These are phyloP conservation scores for Poecilus cupreus DNA, from an alignment of 2,888 invertebrate genomes.

Conservation along the genomic window DNA sequence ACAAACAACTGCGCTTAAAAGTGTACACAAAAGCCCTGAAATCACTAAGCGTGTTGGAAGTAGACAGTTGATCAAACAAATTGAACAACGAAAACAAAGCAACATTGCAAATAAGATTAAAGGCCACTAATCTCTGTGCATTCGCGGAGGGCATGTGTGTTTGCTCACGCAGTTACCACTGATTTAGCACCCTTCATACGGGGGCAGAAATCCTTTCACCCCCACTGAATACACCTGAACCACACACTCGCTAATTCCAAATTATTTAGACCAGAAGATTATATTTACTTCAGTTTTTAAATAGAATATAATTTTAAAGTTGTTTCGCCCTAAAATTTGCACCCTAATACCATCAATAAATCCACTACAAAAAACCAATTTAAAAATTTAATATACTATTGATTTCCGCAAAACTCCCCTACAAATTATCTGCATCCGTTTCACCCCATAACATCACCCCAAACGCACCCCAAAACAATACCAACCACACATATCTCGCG, in stretches of 20 bases:
- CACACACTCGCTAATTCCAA: no score
- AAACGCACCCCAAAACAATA: conserved; percentile 33
- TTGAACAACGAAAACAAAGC: conserved; percentile 46
- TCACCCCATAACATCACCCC: not conserved
- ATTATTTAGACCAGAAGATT: no score
- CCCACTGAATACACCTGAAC: not conserved
- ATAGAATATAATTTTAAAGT: no score
- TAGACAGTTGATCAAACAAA: conserved; percentile 45
- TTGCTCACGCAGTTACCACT: not conserved
- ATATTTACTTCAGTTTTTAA: no score
- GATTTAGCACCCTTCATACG: conserved; percentile 1
- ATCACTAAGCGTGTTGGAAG: conserved; percentile 16
- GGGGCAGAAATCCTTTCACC: not conserved
- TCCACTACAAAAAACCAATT: conserved; percentile 38
- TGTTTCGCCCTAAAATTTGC: no score
- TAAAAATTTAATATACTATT: conserved; percentile 47
- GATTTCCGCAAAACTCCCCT: conserved; percentile 25
- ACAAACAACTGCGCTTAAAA: not conserved
- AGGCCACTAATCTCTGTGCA: conserved; percentile 24
- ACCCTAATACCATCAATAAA: not conserved
- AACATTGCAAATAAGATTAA: conserved; percentile 42
- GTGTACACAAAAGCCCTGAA: not conserved
- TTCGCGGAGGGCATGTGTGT: conserved; percentile 7
- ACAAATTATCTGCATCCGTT: conserved; percentile 39
- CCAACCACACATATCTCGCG: conserved; percentile 34